These are phyloP conservation scores for Aptenodytes forsteri DNA, from an alignment of 2,113 vertebrate genomes.

Conservation along the genomic window DNA sequence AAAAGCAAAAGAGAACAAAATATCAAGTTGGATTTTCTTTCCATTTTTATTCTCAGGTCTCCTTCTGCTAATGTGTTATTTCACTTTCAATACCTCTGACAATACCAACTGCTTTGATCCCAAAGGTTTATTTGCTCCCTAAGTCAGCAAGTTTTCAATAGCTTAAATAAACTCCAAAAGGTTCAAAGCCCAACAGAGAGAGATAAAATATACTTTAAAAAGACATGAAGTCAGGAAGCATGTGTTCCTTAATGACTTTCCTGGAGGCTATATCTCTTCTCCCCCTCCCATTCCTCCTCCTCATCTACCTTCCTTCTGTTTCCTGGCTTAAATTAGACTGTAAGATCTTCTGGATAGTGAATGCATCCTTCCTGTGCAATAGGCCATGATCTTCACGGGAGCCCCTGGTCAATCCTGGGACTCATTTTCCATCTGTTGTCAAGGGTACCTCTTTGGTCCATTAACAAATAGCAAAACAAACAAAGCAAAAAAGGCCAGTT, in stretches of 20 bases:
- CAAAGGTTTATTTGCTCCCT: slow-evolving; percentile 40
- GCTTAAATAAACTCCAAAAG: slow-evolving; percentile 28
- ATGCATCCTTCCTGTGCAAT: slow-evolving; percentile 32
- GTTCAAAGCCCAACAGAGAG: slow-evolving; percentile 34
- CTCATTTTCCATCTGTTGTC: slow-evolving; percentile 46
- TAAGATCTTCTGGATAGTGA: slow-evolving; percentile 8
- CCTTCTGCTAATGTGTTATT: slow-evolving; percentile 1
- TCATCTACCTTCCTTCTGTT: slow-evolving; percentile 60
- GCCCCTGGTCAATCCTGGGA: not conserved
- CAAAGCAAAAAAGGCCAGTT: not conserved
- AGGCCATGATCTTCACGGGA: slow-evolving; percentile 18
- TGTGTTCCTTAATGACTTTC: slow-evolving; percentile 52
- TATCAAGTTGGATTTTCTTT: slow-evolving; percentile 26
- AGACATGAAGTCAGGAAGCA: slow-evolving; percentile 8
- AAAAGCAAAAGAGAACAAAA: slow-evolving; percentile 41
- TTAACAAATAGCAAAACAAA: not conserved
- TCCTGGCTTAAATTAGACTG: slow-evolving; percentile 42
- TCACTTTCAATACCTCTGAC: not conserved
- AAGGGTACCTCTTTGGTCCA: not conserved
- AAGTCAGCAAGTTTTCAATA: slow-evolving; percentile 40
- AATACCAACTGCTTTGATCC: slow-evolving; percentile 60
- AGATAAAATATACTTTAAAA: slow-evolving; percentile 19
- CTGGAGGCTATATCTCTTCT: slow-evolving; percentile 44
- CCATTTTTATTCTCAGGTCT: not conserved
- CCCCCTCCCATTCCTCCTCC: not conserved